Conservation (phyloP, 2,113 vertebrate genomes). For the Morone chrysops region DNA sequence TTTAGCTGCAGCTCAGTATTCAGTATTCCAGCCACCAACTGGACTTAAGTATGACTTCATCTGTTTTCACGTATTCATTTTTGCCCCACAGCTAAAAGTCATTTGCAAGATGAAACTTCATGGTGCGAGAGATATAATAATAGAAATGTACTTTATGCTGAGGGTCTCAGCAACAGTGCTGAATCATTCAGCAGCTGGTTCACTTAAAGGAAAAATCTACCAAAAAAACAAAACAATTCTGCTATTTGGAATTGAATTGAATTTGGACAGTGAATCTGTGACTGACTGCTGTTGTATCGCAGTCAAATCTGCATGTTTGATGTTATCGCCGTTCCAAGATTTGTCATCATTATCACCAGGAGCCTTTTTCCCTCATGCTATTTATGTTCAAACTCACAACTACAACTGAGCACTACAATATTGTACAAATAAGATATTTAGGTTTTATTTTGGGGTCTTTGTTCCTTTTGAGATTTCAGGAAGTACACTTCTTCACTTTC, state of each 20-base stretch:
- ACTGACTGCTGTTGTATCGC: background rate
- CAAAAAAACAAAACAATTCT: background rate
- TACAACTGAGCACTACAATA: too few species aligned
- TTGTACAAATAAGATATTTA: too few species aligned
- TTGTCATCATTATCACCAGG: too few species aligned
- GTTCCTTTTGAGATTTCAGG: background rate
- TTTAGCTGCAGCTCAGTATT: background rate
- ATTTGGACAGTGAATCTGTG: background rate
- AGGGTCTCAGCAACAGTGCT: conserved; percentile 20
- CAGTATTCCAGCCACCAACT: background rate
- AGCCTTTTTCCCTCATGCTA: too few species aligned
- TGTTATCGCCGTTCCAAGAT: background rate
- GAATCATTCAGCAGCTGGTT: conserved; percentile 1
- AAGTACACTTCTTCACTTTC: background rate
- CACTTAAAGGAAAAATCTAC: background rate
- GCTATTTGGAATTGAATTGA: background rate
- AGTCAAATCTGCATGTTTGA: background rate
- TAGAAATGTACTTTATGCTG: conserved; percentile 20
- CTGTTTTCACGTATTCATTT: background rate
- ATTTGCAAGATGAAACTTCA: conserved; percentile 22
- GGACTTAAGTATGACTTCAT: background rate
- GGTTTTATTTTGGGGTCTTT: background rate
- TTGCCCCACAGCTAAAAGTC: conserved; percentile 8
- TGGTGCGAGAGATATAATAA: conserved; percentile 28
- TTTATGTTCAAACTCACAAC: too few species aligned